Percentiles rank a stretch among this genome's conserved stretches.
phyloP scores from a whole-genome alignment of 2,797 vertebrate genomes.

The Antrozous pallidus region DNA sequence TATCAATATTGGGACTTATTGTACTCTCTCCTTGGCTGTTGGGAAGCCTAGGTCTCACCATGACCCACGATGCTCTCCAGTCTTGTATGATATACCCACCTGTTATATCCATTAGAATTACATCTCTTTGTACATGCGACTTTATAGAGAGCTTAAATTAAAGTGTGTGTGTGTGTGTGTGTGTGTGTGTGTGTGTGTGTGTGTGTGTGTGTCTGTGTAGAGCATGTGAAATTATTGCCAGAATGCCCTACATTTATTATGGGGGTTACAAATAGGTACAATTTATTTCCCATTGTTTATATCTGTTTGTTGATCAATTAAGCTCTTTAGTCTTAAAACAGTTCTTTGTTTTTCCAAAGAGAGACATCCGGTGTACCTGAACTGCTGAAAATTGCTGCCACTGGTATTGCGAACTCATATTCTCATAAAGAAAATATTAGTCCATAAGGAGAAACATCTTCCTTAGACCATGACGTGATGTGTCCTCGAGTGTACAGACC shows the following conservation, averaged over 20 bases:
- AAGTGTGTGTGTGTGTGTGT: neutral
- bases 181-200: neutral
- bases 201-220: neutral
- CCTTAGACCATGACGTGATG: neutral
- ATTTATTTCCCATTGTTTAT: neutral
- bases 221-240: neutral
- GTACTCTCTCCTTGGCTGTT: neutral
- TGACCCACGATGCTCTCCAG: neutral
- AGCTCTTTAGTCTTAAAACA: neutral
- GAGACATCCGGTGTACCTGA: neutral
- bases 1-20: neutral
- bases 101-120: neutral
- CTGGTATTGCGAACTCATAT: neutral
- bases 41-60: neutral
- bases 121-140: neutral
- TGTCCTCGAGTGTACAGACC: neutral
- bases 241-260: neutral
- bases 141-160: neutral
- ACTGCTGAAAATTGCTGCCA: neutral
- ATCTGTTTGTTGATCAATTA: neutral
- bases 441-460: neutral
- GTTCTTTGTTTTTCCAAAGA: neutral
- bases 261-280: neutral
- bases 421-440: neutral
- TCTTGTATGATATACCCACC: neutral